A percentile compares a stretch with the other conserved stretches of the same genome.
Evolutionary conservation across 2,797 vertebrate genomes (phyloP).

Genomic region (Acipenser transmontanus): DNA sequence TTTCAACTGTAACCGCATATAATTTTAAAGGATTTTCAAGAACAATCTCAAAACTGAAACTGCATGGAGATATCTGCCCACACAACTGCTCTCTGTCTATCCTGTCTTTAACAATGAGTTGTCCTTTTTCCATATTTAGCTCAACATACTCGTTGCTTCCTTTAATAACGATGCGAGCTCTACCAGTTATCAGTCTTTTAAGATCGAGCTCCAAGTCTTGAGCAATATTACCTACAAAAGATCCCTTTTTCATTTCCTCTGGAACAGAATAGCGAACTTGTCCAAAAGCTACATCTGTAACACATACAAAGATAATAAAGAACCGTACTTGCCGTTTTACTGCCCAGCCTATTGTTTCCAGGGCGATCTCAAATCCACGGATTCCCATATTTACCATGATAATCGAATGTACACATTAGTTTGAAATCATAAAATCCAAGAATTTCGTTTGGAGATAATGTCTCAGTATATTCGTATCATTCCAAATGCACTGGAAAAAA

Average conservation of each 20-base stretch:
- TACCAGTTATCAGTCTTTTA: constrained; percentile 24
- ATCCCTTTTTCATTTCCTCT: constrained; percentile 23
- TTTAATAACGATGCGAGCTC: constrained; percentile 39
- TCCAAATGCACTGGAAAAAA: too few relatives aligned
- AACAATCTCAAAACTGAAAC: neutral
- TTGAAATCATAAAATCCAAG: neutral
- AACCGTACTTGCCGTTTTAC: constrained; percentile 17
- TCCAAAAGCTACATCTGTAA: neutral
- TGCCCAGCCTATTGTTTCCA: neutral
- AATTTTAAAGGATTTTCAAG: constrained; percentile 1
- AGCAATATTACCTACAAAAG: constrained; percentile 37
- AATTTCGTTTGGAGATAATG: too few relatives aligned
- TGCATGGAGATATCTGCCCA: neutral
- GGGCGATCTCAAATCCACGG: neutral
- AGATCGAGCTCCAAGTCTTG: constrained; percentile 36
- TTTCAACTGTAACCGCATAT: neutral
- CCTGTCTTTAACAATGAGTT: neutral
- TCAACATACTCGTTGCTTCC: constrained; percentile 32
- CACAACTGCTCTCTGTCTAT: constrained; percentile 2
- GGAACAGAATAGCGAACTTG: constrained; percentile 23
- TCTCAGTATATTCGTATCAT: too few relatives aligned
- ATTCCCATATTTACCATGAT: neutral
- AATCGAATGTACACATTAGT: neutral
- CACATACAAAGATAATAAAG: constrained; percentile 2
- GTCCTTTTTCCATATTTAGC: neutral